Evolutionary conservation across 2,797 vertebrate genomes (phyloP).

Genomic region (Acrocephalus scirpaceus): DNA sequence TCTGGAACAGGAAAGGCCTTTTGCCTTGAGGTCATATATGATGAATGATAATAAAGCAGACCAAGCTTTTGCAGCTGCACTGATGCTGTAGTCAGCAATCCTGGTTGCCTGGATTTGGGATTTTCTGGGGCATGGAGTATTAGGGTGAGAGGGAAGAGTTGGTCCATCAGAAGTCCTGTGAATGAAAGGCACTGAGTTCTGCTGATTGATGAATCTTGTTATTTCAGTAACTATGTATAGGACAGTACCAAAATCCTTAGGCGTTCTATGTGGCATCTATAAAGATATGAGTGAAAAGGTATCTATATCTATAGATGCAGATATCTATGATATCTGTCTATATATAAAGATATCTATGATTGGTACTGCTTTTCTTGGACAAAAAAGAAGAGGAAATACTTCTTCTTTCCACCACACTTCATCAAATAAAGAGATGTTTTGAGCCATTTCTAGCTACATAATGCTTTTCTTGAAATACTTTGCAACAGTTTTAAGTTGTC

Average conservation of each 20-base stretch:
- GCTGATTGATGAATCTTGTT: not conserved
- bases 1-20: not conserved
- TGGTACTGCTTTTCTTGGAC: not conserved
- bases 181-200: not conserved
- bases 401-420: not conserved
- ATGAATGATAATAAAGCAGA: not conserved
- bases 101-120: not conserved
- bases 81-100: not conserved
- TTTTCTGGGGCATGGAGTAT: not conserved
- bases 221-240: not conserved
- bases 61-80: not conserved
- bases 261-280: not conserved
- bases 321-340: fast-evolving
- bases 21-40: not conserved
- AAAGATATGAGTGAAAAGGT: not conserved
- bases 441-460: not conserved
- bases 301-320: not conserved
- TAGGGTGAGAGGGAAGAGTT: not conserved
- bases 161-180: not conserved
- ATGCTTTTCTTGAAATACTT: not conserved
- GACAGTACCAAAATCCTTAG: not conserved
- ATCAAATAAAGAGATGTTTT: not conserved
- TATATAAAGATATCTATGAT: fast-evolving
- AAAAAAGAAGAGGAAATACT: not conserved
- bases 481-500: not conserved